Evolutionary conservation across 1,140 invertebrate genomes (phyloP), one percentile per base, ranked within the genome.

Genomic region (Drosophila cardini): DNA sequence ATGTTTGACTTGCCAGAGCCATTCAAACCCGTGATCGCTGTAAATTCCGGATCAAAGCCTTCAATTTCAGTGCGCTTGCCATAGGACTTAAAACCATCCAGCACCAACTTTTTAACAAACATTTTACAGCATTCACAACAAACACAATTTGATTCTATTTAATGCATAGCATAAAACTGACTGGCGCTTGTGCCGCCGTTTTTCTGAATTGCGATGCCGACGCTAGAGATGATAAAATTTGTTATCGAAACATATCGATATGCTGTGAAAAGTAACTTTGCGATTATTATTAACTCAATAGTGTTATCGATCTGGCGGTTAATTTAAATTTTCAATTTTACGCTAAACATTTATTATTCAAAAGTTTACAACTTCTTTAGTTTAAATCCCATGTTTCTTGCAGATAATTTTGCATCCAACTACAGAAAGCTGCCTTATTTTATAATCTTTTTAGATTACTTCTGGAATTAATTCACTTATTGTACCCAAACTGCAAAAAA

Each of bases 1-100:
- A 99, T 98, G 91, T 99, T 99, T 0, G 98, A 99, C 93, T 99
- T 99, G n/a, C 99, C 99, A 72, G 97, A 98, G 4, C 99, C 99
- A 93, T 99, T 99, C 6, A 99, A 93, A 9, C 99, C 99, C 42
- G 99, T 99, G 50, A 99, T 99, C 8, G 99, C 99, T 91, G 99
- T 99, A 91, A 99, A 99, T 92, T 97, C 95, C 4, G 94, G 95
- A 93, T 99, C 98, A 92, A 99, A 99, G 16, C 96, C 97, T 72
- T 95, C 95, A n/a, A 99, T 96, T 93, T 98, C 97, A 0, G 98
- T 98, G 82, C 97, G 93, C 76, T 96, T 96, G 0, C 98, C 98
- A 83, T 99, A 99, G 0, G 98, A 99, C 93, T 99, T 99, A 91
- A 99, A 99, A 65, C 99, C 99, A 87, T 99, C 99, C 9, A 99